phyloP scores from a whole-genome alignment of 2,113 vertebrate genomes.

The Nothoprocta pentlandii region DNA sequence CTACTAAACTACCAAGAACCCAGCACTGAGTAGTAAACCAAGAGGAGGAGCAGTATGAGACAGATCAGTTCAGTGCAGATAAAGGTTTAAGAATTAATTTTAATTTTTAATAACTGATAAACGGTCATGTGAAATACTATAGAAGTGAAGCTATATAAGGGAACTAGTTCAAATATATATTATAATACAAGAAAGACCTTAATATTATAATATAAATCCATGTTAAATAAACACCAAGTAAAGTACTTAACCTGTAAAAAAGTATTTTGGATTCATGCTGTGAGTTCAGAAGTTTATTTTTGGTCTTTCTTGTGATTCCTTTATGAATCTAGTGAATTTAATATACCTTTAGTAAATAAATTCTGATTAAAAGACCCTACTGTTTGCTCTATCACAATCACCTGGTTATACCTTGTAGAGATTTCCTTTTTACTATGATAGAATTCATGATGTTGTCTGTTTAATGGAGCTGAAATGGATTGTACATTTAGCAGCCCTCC shows the following conservation, averaged over 20 bases:
- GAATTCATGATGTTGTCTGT: constrained; percentile 7
- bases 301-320: neutral
- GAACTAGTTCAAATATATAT: neutral
- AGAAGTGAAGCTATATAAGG: neutral
- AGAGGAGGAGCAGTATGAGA: neutral
- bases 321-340: constrained; percentile 1
- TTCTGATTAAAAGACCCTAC: constrained; percentile 22
- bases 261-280: constrained; percentile 7
- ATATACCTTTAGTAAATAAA: constrained; percentile 3
- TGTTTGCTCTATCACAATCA: neutral
- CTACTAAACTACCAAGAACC: neutral
- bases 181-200: neutral
- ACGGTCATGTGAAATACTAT: neutral
- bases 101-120: neutral
- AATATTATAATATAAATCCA: neutral
- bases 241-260: constrained; percentile 7
- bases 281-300: constrained; percentile 25
- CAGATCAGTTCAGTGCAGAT: neutral
- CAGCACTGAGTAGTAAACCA: neutral
- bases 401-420: neutral
- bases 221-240: constrained; percentile 9
- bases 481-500: neutral
- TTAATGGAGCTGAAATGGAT: constrained; percentile 22
- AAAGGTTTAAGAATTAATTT: neutral
- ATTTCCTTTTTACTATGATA: neutral